Base-by-base conservation (phyloP, 30 jellyfish, hydroid and myxozoan species). In the Pelagia noctiluca region DNA sequence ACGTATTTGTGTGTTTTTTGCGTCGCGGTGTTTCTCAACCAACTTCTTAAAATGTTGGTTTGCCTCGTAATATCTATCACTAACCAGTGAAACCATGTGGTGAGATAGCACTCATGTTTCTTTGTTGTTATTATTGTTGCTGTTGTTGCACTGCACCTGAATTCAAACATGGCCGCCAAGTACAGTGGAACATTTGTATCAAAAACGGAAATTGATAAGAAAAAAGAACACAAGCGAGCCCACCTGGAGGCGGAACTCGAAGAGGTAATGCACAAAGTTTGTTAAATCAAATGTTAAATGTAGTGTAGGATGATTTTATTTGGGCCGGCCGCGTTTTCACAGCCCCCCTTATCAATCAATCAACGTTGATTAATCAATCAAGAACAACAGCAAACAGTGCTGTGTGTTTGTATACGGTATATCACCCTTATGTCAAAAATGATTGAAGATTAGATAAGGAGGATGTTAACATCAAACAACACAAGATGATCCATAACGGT, bases 131-230 rank as follows among this genome's bases (percentile, higher is more conserved):
- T n/a, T 42, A 42, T 16, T 42, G 57, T 16, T 42, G 57, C 81
- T 68, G 65, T 23, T 0, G 28, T 3, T 29, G 62, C 11, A 35
- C 7, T 2, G 11, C 13, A 22, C 0, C 24, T 21, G 10, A 65
- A 4, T 10, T 0, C 12, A 26, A 80, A 64, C 10, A 80, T 80
- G 90, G 90, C 90, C 84, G 78, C 54, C 21, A 80, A 80, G 54
- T 80, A 80, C 47, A 61, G 60, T 7, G 86, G 82, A 11, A 75
- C 76, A 2, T 89, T 89, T 75, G 97, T 89, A 0, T 80, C 95
- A 2, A 89, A 80, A 64, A 71, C 42, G 21, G 71, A 73, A 19
- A 25, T 88, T n/a, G 97, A 89, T 37, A 50, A 29, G 25, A 72
- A 80, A 22, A 81, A 75, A 46, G 79, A 54, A 13, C 21, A 52